Evolutionary conservation across 2,113 vertebrate species (phyloP), one percentile per base, ranked within the genome.

Genomic region (Thymallus thymallus): DNA sequence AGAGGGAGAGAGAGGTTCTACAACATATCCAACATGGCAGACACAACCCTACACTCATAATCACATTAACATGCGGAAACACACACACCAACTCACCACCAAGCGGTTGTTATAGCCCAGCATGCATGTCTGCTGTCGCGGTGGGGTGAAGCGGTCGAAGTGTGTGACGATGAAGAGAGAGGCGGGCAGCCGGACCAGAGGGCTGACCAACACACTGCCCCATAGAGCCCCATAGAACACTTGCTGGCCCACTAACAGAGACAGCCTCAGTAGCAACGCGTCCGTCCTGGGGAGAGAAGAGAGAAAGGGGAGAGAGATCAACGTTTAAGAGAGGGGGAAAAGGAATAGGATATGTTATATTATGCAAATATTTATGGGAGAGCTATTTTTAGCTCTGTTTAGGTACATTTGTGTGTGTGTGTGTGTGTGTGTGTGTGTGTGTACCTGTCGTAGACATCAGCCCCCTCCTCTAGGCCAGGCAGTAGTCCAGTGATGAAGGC

Each of bases 361-460:
- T 41, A 12, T 41, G 35, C 35, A 41, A 41, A 41, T 41, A 41
- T 41, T 41, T 41, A 41, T 41, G 35, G 35, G 9, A 41, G 35
- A 41, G 12, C 3, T 32, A 46, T 45, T 23, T 2, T 76, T 23
- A 70, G 48, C 7, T 46, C 6, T 51, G 61, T 65, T 60, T 48
- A 48, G 14, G 13, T 69, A 55, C 51, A 14, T 1, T 18, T 69
- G 14, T 45, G 14, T 70, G 16, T 56, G 1, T 2, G 0, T 20
- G 7, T 29, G n/a, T 46, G 41, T 63, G 23, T 29, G 18, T 9
- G 26, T 14, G 41, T 66, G 29, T 75, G 20, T 29, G 14, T 64
- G 18, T 85, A 99, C 97, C 97, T 96, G 88, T 99, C 97, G 7
- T 96, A 97, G 83, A 99, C 95, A 81, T 98, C 97, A 0, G 96